phyloP scores from a whole-genome alignment of 2,888 invertebrate species.

The Idaea straminata region DNA sequence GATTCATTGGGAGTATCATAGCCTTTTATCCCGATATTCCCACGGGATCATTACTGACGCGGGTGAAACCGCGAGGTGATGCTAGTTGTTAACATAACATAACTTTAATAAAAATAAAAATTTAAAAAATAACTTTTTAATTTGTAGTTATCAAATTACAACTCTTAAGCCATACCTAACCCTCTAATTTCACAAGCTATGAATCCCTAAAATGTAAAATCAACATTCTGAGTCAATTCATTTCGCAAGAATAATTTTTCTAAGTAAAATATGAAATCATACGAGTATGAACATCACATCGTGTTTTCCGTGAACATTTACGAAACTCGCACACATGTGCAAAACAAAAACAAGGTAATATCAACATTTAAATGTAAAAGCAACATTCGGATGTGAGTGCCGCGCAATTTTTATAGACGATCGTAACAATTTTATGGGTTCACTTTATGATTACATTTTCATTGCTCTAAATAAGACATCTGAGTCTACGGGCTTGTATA shows the following conservation, averaged over 20 bases:
- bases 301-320: conserved; percentile 4
- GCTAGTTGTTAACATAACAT: no score
- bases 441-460: conserved; percentile 45
- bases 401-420: conserved; percentile 50
- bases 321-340: background rate
- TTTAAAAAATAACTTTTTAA: no score
- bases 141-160: no score
- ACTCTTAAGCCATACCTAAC: no score
- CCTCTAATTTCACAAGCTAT: background rate
- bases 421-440: conserved; percentile 60
- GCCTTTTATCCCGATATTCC: no score
- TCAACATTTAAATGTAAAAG: conserved; percentile 38
- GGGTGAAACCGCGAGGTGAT: no score
- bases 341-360: conserved; percentile 21
- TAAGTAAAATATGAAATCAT: background rate
- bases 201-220: background rate
- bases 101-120: no score
- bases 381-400: conserved; percentile 41
- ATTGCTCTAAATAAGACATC: conserved; percentile 39
- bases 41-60: no score
- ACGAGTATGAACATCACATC: background rate
- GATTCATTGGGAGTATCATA: no score
- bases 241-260: background rate
- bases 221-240: background rate
- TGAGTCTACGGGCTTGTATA: conserved; percentile 8